Conservation (phyloP, 2,113 vertebrate species). For the Hylia prasina region DNA sequence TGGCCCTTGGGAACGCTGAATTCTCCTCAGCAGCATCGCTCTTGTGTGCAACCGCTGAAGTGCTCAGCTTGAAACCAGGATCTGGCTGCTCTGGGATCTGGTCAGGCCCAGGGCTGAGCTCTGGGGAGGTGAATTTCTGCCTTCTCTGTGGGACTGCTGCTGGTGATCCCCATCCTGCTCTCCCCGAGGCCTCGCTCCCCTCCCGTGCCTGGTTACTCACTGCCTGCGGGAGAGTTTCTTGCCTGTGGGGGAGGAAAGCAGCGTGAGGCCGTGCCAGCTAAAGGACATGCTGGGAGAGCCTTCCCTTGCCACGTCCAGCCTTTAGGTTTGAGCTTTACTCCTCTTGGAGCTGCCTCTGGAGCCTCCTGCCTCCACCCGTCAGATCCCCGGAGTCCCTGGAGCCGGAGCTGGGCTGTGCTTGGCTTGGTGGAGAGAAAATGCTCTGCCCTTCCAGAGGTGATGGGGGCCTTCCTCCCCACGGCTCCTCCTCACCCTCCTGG, state of each 20-base stretch:
- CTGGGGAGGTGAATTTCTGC: neutral
- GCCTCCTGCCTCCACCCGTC: neutral
- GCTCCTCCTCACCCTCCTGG: neutral
- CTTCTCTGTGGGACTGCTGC: neutral
- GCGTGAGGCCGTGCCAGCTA: neutral
- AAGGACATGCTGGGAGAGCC: neutral
- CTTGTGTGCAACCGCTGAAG: fast-evolving
- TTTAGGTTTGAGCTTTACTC: fast-evolving
- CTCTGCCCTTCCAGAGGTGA: neutral
- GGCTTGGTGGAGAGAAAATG: fast-evolving
- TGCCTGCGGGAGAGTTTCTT: neutral
- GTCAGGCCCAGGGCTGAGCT: neutral
- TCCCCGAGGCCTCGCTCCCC: neutral
- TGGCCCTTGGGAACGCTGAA: fast-evolving
- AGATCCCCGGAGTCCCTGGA: neutral
- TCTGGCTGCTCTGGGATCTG: neutral
- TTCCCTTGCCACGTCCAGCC: neutral
- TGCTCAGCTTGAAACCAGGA: fast-evolving
- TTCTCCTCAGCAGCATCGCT: fast-evolving
- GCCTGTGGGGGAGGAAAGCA: neutral
- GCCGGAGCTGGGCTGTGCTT: neutral
- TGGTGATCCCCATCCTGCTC: neutral
- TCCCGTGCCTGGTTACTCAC: neutral
- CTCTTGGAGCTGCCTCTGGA: neutral
- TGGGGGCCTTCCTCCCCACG: fast-evolving